Evolutionary conservation across 2,888 invertebrate genomes (phyloP).

Genomic region (Limnephilus lunatus): DNA sequence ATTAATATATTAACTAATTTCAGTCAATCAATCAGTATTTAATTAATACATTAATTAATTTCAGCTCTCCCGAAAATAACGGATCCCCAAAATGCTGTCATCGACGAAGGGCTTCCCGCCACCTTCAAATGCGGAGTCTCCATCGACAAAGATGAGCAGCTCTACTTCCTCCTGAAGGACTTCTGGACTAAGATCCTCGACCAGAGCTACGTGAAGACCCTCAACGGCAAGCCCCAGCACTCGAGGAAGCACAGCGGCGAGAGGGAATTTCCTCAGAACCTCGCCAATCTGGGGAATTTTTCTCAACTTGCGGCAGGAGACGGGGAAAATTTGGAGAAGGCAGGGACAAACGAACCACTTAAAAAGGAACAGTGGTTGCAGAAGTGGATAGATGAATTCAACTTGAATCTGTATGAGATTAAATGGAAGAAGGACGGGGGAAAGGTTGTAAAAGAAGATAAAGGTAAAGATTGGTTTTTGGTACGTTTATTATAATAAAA

Average conservation of each 20-base stretch:
- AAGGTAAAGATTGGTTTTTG: slow-evolving; percentile 44
- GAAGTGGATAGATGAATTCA: slow-evolving; percentile 62
- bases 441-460: slow-evolving; percentile 57
- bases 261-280: slow-evolving; percentile 52
- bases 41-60: slow-evolving; percentile 66
- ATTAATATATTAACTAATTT: no score
- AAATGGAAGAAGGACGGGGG: slow-evolving; percentile 63
- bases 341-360: slow-evolving; percentile 22
- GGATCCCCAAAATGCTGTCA: slow-evolving; percentile 77
- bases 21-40: no score
- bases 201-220: slow-evolving; percentile 54
- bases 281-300: slow-evolving; percentile 44
- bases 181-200: slow-evolving; percentile 63
- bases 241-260: slow-evolving; percentile 68
- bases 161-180: slow-evolving; percentile 52
- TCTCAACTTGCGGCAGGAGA: slow-evolving; percentile 11
- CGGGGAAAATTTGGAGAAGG: slow-evolving; percentile 11
- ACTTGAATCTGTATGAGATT: slow-evolving; percentile 60
- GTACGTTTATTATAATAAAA: neutral
- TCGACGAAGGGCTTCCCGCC: slow-evolving; percentile 82
- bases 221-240: slow-evolving; percentile 68
- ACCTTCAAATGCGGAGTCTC: slow-evolving; percentile 81
- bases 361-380: slow-evolving; percentile 59
- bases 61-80: slow-evolving; percentile 80
- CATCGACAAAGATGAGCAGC: slow-evolving; percentile 68